These are phyloP conservation scores for Hololepta plana DNA, from an alignment of 2,888 invertebrate species.

Conservation along the genomic window DNA sequence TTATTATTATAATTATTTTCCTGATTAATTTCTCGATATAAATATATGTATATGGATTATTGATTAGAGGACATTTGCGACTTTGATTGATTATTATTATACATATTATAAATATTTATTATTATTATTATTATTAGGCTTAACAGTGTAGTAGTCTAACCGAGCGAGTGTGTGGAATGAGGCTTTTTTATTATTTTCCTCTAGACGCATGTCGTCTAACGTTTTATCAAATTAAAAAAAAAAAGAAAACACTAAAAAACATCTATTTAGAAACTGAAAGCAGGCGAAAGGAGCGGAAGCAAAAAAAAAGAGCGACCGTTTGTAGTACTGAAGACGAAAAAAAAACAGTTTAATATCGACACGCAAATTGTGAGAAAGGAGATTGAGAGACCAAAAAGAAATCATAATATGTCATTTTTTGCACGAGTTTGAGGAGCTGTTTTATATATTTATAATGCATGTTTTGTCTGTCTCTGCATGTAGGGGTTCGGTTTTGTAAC, in stretches of 20 bases:
- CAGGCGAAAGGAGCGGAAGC: too few relatives aligned
- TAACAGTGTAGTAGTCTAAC: slow-evolving; percentile 22
- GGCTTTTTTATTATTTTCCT: slow-evolving; percentile 18
- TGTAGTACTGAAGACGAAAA: too few relatives aligned
- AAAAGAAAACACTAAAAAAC: too few relatives aligned
- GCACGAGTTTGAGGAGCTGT: slow-evolving; percentile 64
- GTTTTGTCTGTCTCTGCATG: slow-evolving; percentile 88
- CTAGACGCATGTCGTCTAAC: slow-evolving; percentile 28
- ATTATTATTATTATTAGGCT: slow-evolving; percentile 8
- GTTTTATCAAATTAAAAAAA: too few relatives aligned
- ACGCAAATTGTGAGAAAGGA: too few relatives aligned
- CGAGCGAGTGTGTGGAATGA: slow-evolving; percentile 26
- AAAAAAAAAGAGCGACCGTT: too few relatives aligned
- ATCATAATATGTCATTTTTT: slow-evolving; percentile 36
- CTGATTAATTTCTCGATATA: not conserved
- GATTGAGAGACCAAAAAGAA: too few relatives aligned
- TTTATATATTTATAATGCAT: slow-evolving; percentile 62
- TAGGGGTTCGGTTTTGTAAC: slow-evolving; percentile 99
- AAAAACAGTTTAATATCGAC: too few relatives aligned
- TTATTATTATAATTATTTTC: not conserved
- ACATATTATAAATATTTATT: slow-evolving; percentile 1
- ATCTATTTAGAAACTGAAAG: too few relatives aligned
- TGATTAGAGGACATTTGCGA: not conserved
- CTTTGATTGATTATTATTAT: too few relatives aligned
- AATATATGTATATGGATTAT: slow-evolving; percentile 1